Evolutionary conservation across 2,888 invertebrate genomes (phyloP).

Genomic region (Tinea pellionella): DNA sequence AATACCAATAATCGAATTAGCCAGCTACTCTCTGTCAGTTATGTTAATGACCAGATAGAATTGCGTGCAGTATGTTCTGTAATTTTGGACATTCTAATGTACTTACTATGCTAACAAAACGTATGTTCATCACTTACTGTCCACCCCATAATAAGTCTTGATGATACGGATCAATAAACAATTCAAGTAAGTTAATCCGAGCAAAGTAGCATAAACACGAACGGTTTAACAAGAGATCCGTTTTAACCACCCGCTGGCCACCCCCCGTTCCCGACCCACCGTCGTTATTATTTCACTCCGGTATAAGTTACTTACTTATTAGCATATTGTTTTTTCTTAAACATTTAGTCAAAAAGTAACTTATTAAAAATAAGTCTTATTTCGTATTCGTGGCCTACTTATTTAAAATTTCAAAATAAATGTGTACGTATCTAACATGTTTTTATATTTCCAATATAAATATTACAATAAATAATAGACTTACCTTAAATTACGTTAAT

Average conservation of each 20-base stretch:
- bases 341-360: background rate
- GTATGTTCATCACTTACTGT: background rate
- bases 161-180: conserved; percentile 21
- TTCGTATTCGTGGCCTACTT: background rate
- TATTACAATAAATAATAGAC: too few relatives aligned
- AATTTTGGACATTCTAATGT: background rate
- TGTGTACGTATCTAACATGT: too few relatives aligned
- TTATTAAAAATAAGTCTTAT: background rate
- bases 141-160: background rate
- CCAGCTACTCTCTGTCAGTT: conserved; percentile 6
- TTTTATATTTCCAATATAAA: too few relatives aligned
- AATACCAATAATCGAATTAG: conserved; percentile 18
- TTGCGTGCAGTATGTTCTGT: background rate
- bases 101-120: too few relatives aligned
- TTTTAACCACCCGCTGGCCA: conserved; percentile 46
- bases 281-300: conserved; percentile 10
- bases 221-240: conserved; percentile 35
- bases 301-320: conserved; percentile 8
- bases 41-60: conserved; percentile 9
- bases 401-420: too few relatives aligned
- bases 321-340: background rate
- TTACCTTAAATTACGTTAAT: too few relatives aligned
- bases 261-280: conserved; percentile 22
- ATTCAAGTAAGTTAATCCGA: conserved; percentile 19
- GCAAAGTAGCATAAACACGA: conserved; percentile 18